Conservation (phyloP, 2,797 vertebrate genomes). For the Geotrypetes seraphini region DNA sequence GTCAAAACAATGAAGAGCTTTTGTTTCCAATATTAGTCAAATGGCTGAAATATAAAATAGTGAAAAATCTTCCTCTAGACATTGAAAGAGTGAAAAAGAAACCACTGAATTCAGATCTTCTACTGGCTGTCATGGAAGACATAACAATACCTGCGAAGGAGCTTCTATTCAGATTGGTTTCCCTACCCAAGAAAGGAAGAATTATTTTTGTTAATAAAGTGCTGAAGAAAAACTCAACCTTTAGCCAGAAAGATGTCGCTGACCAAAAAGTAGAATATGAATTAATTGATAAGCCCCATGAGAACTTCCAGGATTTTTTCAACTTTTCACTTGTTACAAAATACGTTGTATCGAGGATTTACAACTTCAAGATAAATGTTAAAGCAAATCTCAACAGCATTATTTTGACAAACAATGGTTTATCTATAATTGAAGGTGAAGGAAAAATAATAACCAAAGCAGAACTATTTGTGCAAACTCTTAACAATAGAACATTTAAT, state of each 20-base stretch:
- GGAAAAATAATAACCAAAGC: conserved; percentile 70
- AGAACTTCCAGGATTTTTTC: conserved; percentile 67
- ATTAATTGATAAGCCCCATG: conserved; percentile 48
- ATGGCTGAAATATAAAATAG: conserved; percentile 67
- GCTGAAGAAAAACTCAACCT: conserved; percentile 61
- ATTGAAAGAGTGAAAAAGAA: conserved; percentile 63
- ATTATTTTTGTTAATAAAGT: conserved; percentile 56
- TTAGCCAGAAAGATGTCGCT: conserved; percentile 70
- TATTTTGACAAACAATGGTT: conserved; percentile 66
- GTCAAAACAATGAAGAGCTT: conserved; percentile 57
- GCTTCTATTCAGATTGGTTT: conserved; percentile 65
- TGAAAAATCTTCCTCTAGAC: conserved; percentile 58
- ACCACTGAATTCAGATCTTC: conserved; percentile 55
- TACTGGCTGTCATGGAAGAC: conserved; percentile 52
- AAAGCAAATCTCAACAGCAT: conserved; percentile 64
- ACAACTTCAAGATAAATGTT: conserved; percentile 68
- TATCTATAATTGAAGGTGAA: conserved; percentile 78
- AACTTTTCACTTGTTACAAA: conserved; percentile 69
- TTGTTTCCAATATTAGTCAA: conserved; percentile 63
- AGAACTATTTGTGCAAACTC: conserved; percentile 68
- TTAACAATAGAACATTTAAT: conserved; percentile 57
- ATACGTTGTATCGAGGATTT: conserved; percentile 62
- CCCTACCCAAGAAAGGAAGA: conserved; percentile 67
- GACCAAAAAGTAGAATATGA: conserved; percentile 65
- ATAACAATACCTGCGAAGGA: conserved; percentile 53